A percentile compares a stretch with the other conserved stretches of the same genome.
These are phyloP conservation scores for Forbesichthys papilliferus DNA, from an alignment of 2,113 vertebrate species.

Conservation along the genomic window DNA sequence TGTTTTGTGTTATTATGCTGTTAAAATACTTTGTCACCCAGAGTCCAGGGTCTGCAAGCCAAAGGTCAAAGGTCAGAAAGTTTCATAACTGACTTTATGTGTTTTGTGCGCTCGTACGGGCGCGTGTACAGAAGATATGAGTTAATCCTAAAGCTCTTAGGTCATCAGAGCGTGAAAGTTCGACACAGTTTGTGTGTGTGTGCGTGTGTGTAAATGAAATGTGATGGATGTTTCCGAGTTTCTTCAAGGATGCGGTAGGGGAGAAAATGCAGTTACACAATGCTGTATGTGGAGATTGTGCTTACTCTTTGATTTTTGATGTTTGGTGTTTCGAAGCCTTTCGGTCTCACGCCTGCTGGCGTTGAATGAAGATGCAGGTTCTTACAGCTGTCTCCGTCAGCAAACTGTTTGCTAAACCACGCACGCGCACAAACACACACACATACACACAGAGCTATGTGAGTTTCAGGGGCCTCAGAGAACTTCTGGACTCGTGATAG, in stretches of 20 bases:
- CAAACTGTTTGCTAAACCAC: conserved; percentile 55
- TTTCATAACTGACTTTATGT: not conserved
- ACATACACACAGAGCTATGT: not conserved
- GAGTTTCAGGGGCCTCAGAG: too few species aligned
- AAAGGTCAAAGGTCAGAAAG: too few species aligned
- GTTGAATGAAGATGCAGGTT: conserved; percentile 45
- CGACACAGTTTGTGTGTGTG: conserved; percentile 1
- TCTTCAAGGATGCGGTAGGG: conserved; percentile 43
- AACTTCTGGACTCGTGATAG: too few species aligned
- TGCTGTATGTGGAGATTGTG: conserved; percentile 41
- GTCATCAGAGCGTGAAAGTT: conserved; percentile 3
- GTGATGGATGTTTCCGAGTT: not conserved
- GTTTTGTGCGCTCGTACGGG: not conserved
- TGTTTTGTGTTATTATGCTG: too few species aligned
- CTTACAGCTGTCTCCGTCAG: conserved; percentile 54
- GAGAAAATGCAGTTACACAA: conserved; percentile 40
- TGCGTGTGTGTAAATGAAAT: conserved; percentile 37
- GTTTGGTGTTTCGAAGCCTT: conserved; percentile 45
- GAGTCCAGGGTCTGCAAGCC: too few species aligned
- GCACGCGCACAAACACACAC: not conserved
- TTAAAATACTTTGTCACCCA: too few species aligned
- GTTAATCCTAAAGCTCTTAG: too few species aligned
- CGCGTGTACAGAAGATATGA: not conserved
- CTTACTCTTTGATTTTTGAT: conserved; percentile 58
- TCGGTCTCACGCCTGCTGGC: conserved; percentile 5